Percentiles rank a stretch among this genome's conserved stretches.
phyloP scores from a whole-genome alignment of 2,888 invertebrate genomes.

The Phyllotreta cruciferae region DNA sequence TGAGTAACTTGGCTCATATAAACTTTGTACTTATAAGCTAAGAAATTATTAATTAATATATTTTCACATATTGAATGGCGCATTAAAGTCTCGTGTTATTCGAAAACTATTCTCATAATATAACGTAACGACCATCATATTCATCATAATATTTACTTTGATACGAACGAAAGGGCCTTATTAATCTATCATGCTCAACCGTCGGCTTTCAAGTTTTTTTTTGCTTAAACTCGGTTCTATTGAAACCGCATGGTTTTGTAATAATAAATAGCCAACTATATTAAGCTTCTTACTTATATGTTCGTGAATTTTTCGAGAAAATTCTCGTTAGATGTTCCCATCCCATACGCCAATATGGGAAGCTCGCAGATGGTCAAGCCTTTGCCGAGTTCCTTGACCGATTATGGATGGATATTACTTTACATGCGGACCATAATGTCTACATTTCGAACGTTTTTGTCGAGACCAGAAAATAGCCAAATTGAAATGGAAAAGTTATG shows the following conservation, averaged over 20 bases:
- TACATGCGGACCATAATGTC: too few species aligned
- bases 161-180: neutral
- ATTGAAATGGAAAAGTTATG: slow-evolving; percentile 19
- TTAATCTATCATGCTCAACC: slow-evolving; percentile 6
- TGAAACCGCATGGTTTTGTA: slow-evolving; percentile 16
- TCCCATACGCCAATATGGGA: slow-evolving; percentile 17
- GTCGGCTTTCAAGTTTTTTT: slow-evolving; percentile 3
- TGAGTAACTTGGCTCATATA: too few species aligned
- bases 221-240: slow-evolving; percentile 6
- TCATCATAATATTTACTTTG: neutral
- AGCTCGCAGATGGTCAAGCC: slow-evolving; percentile 13
- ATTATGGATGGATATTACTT: slow-evolving; percentile 12
- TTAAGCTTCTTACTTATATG: slow-evolving; percentile 16
- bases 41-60: too few species aligned
- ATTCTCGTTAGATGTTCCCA: slow-evolving; percentile 15
- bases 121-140: slow-evolving; percentile 2
- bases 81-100: too few species aligned
- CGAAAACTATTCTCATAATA: too few species aligned
- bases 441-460: neutral
- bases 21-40: too few species aligned
- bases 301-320: slow-evolving; percentile 11
- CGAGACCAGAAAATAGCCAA: neutral
- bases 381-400: slow-evolving; percentile 23
- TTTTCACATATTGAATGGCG: too few species aligned
- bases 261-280: slow-evolving; percentile 14